Evolutionary conservation across 2,888 invertebrate species (phyloP), one percentile per base, ranked within the genome.

Genomic region (Pycnomerus fuliginosus): DNA sequence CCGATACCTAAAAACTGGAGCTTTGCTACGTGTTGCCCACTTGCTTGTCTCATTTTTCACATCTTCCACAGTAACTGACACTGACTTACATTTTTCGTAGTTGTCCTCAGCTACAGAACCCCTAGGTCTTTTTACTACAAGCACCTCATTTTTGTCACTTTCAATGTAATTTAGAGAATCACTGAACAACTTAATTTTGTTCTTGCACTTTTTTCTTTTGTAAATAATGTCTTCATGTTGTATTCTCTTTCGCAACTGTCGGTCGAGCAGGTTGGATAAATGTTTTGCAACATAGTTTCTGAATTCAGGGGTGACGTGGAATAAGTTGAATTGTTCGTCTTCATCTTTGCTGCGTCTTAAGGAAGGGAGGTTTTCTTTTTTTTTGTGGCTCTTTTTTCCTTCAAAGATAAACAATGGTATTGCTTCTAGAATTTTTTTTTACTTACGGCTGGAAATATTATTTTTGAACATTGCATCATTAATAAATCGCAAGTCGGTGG

Each of bases 191-290:
- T 25, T 25, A 10, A 25, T 10, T 4, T 12, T 12, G 5, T 10
- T 10, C 11, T 25, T 10, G 25, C 3, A 25, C 25, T 25, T 25
- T 4, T 4, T 3, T 25, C 59, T 98, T 99, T 32, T 15, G 3
- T 4, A 0, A 3, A 3, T 5, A 10, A 32, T 16, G 11, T 8
- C 8, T 20, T 20, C 8, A 5, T 5, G 8, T 20, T 20, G 5
- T 8, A 7, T 20, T 20, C 8, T 20, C 20, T 20, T 20, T 20
- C 5, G 8, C 5, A 7, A 7, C 20, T 20, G 8, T 20, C 8
- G 5, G 8, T 11, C 16, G 8, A 10, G 20, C 16, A 20, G 3
- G 5, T 8, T 12, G 4, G 20, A n/a, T 10, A 33, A 8, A 11
- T 32, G 2, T 14, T 1, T 32, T 10, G 12, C 22, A n/a, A 20